Percentiles rank a stretch among this genome's conserved stretches.
Evolutionary conservation across 1,140 invertebrate species (phyloP).

Genomic region (Drosophila murphyi): DNA sequence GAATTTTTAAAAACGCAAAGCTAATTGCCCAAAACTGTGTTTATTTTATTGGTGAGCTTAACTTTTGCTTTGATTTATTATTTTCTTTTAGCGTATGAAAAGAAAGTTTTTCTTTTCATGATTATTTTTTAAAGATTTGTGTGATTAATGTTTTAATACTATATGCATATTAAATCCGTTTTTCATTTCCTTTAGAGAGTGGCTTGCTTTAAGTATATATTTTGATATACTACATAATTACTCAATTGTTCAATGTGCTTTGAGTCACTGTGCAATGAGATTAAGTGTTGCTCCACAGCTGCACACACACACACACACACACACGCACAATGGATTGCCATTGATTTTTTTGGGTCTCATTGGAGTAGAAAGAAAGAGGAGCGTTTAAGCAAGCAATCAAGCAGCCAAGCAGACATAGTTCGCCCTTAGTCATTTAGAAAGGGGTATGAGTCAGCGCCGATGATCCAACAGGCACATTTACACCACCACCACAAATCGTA

Average conservation of each 20-base stretch:
- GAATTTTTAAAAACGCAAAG: too few relatives aligned
- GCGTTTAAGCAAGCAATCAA: constrained; percentile 24
- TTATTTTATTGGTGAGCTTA: too few relatives aligned
- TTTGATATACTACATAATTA: neutral
- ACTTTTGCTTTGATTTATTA: too few relatives aligned
- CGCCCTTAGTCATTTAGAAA: constrained; percentile 61
- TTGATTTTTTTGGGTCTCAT: constrained; percentile 67
- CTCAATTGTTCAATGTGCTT: neutral
- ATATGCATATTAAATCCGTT: too few relatives aligned
- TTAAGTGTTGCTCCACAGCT: constrained; percentile 46
- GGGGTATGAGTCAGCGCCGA: constrained; percentile 43
- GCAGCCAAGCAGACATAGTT: constrained; percentile 26
- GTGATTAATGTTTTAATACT: neutral
- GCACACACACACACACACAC: constrained; percentile 8
- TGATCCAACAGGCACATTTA: constrained; percentile 40
- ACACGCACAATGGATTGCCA: constrained; percentile 62
- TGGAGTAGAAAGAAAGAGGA: constrained; percentile 18
- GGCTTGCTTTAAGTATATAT: neutral
- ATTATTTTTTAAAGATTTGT: too few relatives aligned
- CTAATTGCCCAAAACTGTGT: too few relatives aligned
- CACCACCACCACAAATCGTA: constrained; percentile 7
- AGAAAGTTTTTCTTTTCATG: too few relatives aligned
- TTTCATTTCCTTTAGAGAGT: too few relatives aligned
- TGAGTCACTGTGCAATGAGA: constrained; percentile 29
- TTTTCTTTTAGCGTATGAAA: too few relatives aligned